Conservation (phyloP, 2,888 invertebrate genomes). For the Allacma fusca region DNA sequence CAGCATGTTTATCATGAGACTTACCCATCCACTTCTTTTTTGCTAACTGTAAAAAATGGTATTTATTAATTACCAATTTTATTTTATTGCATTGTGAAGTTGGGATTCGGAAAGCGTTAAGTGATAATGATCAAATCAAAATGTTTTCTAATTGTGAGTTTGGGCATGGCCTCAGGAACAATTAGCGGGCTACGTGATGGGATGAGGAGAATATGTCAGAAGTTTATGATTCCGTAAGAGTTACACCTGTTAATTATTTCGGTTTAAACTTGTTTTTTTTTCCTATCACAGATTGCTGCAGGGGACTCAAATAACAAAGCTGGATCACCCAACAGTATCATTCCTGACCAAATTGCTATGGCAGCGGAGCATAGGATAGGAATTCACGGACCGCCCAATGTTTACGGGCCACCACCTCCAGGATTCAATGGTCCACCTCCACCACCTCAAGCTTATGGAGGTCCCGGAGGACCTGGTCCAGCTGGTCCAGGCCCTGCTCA, state of each 20-base stretch:
- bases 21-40: neutral
- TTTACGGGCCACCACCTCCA: constrained; percentile 61
- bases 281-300: constrained; percentile 54
- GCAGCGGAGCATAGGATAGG: constrained; percentile 60
- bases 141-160: neutral
- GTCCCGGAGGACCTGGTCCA: constrained; percentile 65
- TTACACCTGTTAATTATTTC: constrained; percentile 1
- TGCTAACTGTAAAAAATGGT: constrained; percentile 21
- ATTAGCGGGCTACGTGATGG: too few relatives aligned
- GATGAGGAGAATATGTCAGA: too few relatives aligned
- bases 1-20: neutral
- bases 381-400: constrained; percentile 71
- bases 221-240: neutral
- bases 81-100: constrained; percentile 1
- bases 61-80: constrained; percentile 18
- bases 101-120: constrained; percentile 9
- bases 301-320: constrained; percentile 54
- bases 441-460: constrained; percentile 66
- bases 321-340: constrained; percentile 48
- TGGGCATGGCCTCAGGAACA: too few relatives aligned
- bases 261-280: neutral
- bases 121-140: constrained; percentile 6
- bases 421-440: constrained; percentile 66
- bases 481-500: constrained; percentile 34
- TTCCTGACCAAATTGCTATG: constrained; percentile 60